These are phyloP conservation scores for Rhagophthalmus giganteus DNA, from an alignment of 2,888 invertebrate genomes.

Conservation along the genomic window DNA sequence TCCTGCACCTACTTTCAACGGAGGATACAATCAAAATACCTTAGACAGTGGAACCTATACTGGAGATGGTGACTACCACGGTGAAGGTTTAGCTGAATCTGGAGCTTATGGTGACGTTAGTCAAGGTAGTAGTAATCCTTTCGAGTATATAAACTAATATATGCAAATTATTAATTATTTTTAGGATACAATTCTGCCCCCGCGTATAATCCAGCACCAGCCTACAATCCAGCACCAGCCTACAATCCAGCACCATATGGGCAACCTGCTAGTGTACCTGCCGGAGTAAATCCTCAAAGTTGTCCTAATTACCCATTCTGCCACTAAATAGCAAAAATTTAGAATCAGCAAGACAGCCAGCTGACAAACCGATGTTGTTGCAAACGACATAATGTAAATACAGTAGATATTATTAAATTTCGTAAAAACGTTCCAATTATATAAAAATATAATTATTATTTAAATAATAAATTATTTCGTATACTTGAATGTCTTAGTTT, in stretches of 20 bases:
- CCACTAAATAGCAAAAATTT: slow-evolving; percentile 40
- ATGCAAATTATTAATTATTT: no score
- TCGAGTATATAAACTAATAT: no score
- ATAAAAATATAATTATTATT: slow-evolving; percentile 1
- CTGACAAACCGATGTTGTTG: slow-evolving; percentile 43
- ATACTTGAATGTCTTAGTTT: no score
- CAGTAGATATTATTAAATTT: slow-evolving; percentile 32
- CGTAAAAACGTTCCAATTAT: slow-evolving; percentile 15
- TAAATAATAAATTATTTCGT: background rate
- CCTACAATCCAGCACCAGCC: slow-evolving; percentile 36
- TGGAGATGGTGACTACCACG: slow-evolving; percentile 54
- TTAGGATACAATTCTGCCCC: slow-evolving; percentile 31
- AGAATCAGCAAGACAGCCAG: slow-evolving; percentile 39
- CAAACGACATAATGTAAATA: slow-evolving; percentile 20
- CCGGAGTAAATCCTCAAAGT: slow-evolving; percentile 52
- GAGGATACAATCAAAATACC: slow-evolving; percentile 43
- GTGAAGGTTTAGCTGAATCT: slow-evolving; percentile 55
- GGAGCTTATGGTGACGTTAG: slow-evolving; percentile 48
- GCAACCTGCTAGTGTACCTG: slow-evolving; percentile 44
- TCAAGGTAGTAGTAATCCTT: no score
- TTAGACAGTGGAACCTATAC: slow-evolving; percentile 50
- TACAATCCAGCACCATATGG: slow-evolving; percentile 33
- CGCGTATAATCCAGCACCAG: slow-evolving; percentile 35
- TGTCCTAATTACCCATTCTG: slow-evolving; percentile 57
- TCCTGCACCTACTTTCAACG: slow-evolving; percentile 23